Evolutionary conservation across 2,797 vertebrate genomes (phyloP), one percentile per base, ranked within the genome.

Genomic region (Prunella strophiata): DNA sequence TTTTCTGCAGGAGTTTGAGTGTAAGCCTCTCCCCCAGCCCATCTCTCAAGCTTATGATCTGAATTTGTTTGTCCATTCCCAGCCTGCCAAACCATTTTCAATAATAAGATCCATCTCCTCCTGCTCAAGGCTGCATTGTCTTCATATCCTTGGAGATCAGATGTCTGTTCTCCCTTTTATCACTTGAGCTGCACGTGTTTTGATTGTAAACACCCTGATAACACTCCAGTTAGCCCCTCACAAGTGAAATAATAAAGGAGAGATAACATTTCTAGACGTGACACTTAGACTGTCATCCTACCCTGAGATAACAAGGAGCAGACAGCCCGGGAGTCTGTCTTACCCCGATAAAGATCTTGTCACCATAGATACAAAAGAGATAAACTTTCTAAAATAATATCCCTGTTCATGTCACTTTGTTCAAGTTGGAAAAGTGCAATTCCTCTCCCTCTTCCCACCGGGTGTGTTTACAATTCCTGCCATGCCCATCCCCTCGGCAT

Each of bases 341-440:
- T 76, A 63, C 83, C 91, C 85, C 5, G 87, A 97, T 96, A 97
- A 96, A 95, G 92, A 97, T 97, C 96, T 97, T 95, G 91, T 92
- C 91, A 97, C 96, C 45, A 45, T 94, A 97, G 97, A 98, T 98
- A 97, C 95, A 97, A 96, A 94, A 90, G 92, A 96, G 97, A 98
- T 97, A 97, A 96, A 94, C 83, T 95, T 96, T 96, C 95, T 94
- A 96, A 97, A 97, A 96, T 97, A 97, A 97, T 97, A 97, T 97
- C 96, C 68, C 47, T 77, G 85, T 74, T 97, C 88, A 16, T 94
- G 95, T 97, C 96, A 96, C 96, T 97, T 97, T 87, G 88, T 89
- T 94, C 54, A n/a, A 73, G 85, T 90, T 96, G 90, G 87, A 90
- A 73, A 96, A 85, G 85, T 65, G 58, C 78, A 55, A 48, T 55